Base-by-base conservation (phyloP, 2,113 vertebrate species). In the Poecile atricapillus region DNA sequence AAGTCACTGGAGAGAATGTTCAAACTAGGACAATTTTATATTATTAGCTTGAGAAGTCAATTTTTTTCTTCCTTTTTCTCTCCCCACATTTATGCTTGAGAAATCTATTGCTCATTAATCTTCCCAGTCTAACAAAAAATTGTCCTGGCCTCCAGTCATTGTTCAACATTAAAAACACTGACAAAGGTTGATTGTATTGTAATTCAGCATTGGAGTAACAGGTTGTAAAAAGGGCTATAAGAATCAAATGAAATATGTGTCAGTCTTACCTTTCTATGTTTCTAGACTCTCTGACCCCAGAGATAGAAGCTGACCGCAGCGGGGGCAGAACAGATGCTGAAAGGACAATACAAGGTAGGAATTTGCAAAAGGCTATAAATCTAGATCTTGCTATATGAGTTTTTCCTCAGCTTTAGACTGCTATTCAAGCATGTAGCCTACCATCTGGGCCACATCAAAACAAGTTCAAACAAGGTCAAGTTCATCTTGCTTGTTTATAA, bases 341-440 rank as follows among this genome's bases (percentile, higher is more conserved):
- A 99, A 99, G 99, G 99, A 99, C 99, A 99, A 99, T 99, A 99
- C 99, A 99, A 99, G 99, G 99, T 99, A 99, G 98, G 98, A 98
- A 98, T 98, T 98, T 98, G 98, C 98, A 99, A 98, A 98, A 98
- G 98, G 98, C 99, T 98, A 99, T 99, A 99, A 99, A 99, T 99
- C 99, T 99, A 97, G 96, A 97, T 98, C 97, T 98, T 97, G 97
- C 97, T 97, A 96, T 99, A 98, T 98, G 98, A 99, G 98, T 98
- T 98, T 99, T 98, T 98, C 98, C 98, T 99, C 98, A 98, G 98
- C 97, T 98, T 98, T 98, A 98, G 98, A 98, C 98, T 98, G 99
- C 98, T 99, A 99, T 99, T 99, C 99, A 98, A 98, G 98, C 99
- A 99, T 98, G 98, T 98, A 99, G 98, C 98, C 98, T 98, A 98